phyloP scores from a whole-genome alignment of 2,113 vertebrate genomes.

The Acrocephalus arundinaceus region DNA sequence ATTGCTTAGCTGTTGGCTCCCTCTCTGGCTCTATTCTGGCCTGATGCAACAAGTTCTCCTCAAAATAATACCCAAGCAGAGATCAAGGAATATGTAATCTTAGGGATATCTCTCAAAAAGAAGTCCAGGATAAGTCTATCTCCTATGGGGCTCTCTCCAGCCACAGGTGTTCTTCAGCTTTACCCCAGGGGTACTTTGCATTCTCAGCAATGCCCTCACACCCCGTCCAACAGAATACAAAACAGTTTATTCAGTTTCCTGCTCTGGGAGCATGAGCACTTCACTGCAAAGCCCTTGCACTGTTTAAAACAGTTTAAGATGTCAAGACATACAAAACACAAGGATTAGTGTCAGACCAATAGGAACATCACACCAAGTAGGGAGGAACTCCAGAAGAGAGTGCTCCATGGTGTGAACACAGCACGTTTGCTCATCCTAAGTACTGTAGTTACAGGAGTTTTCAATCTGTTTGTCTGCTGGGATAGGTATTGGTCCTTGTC shows the following conservation, averaged over 20 bases:
- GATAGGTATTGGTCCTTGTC: not conserved
- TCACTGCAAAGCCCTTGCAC: not conserved
- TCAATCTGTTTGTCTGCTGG: not conserved
- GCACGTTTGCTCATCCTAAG: not conserved
- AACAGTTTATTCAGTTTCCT: not conserved
- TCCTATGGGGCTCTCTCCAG: not conserved
- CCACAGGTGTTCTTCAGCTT: not conserved
- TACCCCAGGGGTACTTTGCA: accelerated
- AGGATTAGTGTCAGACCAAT: not conserved
- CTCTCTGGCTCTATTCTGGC: not conserved
- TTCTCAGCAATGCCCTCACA: not conserved
- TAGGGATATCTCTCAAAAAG: not conserved
- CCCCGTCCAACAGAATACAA: not conserved
- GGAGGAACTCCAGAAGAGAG: not conserved
- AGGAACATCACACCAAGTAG: not conserved
- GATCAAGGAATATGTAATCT: not conserved
- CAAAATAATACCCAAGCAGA: not conserved
- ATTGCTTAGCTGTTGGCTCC: not conserved
- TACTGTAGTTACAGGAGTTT: not conserved
- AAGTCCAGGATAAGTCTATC: not conserved
- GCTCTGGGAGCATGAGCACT: not conserved
- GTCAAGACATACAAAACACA: not conserved
- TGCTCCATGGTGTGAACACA: not conserved
- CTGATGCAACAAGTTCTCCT: not conserved
- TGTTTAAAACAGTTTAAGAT: not conserved